Evolutionary conservation across 2,113 vertebrate species (phyloP).

Genomic region (Connochaetes taurinus): DNA sequence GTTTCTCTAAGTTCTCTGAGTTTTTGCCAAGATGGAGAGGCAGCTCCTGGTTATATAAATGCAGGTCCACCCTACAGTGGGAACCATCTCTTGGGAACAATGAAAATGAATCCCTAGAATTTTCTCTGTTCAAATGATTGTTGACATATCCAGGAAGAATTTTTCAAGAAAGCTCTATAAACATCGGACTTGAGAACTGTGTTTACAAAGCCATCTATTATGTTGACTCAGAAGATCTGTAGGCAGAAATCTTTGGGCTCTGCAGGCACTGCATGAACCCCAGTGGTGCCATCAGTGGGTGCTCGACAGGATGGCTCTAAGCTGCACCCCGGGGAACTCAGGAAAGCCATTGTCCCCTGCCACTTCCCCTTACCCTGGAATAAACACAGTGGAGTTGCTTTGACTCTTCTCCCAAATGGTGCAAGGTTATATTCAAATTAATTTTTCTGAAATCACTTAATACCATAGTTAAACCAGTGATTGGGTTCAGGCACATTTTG

Average conservation of each 20-base stretch:
- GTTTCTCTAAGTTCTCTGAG: not conserved
- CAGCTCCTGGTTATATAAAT: not conserved
- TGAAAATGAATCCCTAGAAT: not conserved
- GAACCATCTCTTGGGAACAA: not conserved
- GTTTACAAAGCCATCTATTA: not conserved
- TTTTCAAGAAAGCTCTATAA: not conserved
- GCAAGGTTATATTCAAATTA: not conserved
- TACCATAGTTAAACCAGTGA: not conserved
- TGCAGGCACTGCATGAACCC: fast-evolving
- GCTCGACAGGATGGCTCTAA: fast-evolving
- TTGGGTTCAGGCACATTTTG: not conserved
- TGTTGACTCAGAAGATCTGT: not conserved
- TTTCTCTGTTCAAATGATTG: not conserved
- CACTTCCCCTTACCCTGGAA: not conserved
- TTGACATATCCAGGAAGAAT: slow-evolving; percentile 3
- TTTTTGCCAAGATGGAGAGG: not conserved
- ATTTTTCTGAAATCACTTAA: not conserved
- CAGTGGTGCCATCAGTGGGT: fast-evolving
- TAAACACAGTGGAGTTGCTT: not conserved
- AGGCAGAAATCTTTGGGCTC: not conserved
- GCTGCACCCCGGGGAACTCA: too few species aligned
- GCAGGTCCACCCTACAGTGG: not conserved
- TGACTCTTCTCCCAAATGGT: not conserved
- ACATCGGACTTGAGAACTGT: not conserved
- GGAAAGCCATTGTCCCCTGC: fast-evolving